Base-by-base conservation (phyloP, 2,797 vertebrate genomes). In the Enteromius mattozi region DNA sequence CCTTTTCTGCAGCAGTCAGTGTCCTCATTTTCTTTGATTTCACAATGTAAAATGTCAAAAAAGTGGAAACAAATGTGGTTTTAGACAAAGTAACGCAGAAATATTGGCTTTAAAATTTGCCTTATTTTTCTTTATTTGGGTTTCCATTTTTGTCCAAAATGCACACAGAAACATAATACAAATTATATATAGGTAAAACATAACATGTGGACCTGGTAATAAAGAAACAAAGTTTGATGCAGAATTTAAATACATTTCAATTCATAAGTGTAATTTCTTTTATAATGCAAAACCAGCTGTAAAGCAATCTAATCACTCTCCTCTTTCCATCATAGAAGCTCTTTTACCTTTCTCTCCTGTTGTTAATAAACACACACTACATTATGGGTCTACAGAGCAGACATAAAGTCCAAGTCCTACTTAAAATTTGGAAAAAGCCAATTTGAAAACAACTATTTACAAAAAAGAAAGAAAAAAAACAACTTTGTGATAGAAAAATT, bases 391-490 rank as follows among this genome's bases (percentile, higher is more conserved):
- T 33, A 49, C 17, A 65, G 24, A 65, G 70, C 24, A 47, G 24
- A 54, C 19, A 21, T 35, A 63, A 17, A 78, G n/a, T 69, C 33
- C 30, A 42, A 59, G 13, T 35, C 65, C 19, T 17, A 35, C 21
- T 54, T 9, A 54, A 51, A 66, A 35, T 3, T 19, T 30, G 14
- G 3, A 59, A 77, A 40, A 59, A 21, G 40, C 10, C 3, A 5
- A 13, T 19, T 63, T 21, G 12, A 37, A 72, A 66, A 13, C n/a
- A 4, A 86, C 4, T 37, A 78, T 84, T 86, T 86, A 82, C 42
- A 74, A 51, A 81, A 40, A n/a, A 40, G 8, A 40, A 1, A 19
- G 7, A 45, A 45, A 45, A 13, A 45, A 6, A 6, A 7, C 6
- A 19, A 42, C 19, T n/a, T 42, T 37, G 74, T 37, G 14, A 59